A percentile compares a stretch with the other conserved stretches of the same genome.
These are phyloP conservation scores for Gobio occitaniae DNA, from an alignment of 2,797 vertebrate genomes.

Conservation along the genomic window DNA sequence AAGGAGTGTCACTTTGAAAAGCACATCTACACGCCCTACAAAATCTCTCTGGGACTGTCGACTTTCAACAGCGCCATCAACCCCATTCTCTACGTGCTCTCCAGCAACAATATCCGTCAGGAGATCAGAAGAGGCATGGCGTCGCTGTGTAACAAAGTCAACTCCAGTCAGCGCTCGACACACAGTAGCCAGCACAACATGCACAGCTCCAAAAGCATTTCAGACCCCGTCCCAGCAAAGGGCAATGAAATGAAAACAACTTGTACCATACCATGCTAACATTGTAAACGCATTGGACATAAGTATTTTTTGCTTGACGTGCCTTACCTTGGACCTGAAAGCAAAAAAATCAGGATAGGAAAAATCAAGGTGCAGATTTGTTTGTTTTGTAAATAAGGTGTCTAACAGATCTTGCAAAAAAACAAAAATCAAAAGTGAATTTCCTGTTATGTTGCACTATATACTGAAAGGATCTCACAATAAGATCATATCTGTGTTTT, in stretches of 20 bases:
- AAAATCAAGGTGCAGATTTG: background rate
- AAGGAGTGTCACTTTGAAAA: conserved; percentile 72
- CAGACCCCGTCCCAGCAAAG: conserved; percentile 30
- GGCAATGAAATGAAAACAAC: conserved; percentile 3
- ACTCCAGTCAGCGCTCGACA: conserved; percentile 36
- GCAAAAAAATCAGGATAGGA: background rate
- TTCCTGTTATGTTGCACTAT: background rate
- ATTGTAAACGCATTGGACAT: background rate
- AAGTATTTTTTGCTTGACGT: background rate
- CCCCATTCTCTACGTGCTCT: conserved; percentile 88
- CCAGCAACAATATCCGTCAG: conserved; percentile 80
- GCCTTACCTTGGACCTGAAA: background rate
- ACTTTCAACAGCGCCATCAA: conserved; percentile 86
- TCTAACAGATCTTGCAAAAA: background rate
- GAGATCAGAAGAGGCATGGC: conserved; percentile 71
- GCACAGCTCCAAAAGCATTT: conserved; percentile 64
- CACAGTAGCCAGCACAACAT: conserved; percentile 65
- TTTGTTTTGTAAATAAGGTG: background rate
- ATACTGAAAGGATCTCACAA: background rate
- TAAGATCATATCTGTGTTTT: background rate
- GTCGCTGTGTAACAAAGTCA: conserved; percentile 59
- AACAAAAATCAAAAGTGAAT: background rate
- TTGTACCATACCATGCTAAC: background rate
- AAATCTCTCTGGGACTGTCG: conserved; percentile 82
- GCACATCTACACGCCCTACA: conserved; percentile 76